Base-by-base conservation (phyloP, 2,113 vertebrate genomes). In the Tyto alba region DNA sequence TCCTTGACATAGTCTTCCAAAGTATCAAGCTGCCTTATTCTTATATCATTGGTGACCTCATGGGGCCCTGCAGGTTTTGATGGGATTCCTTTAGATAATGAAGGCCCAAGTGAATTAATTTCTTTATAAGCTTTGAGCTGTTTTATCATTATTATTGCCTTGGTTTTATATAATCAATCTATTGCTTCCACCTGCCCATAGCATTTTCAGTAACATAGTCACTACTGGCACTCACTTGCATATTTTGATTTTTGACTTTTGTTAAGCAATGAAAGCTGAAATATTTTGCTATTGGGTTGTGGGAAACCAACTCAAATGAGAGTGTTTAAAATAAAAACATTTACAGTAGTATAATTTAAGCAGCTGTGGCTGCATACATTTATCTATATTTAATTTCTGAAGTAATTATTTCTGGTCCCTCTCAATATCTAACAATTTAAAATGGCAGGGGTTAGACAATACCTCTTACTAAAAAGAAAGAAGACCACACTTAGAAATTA, bases 221-320 rank as follows among this genome's bases (percentile, higher is more conserved):
- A 34, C 18, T 72, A 22, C 40, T 60, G 40, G 9, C 18, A 66
- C 17, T 34, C 21, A 59, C 32, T 66, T 34, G 6, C 9, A 34
- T 60, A 21, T 55, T 72, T 57, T 64, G 11, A 47, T 57, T 81
- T 77, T 57, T 64, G 11, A 47, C 52, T 81, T 77, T 72, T 75
- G 53, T 71, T 48, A 43, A 76, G 16, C 34, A 48, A 76, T 29
- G 26, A 41, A 71, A 76, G 11, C 9, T 59, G 50, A 72, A 41
- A 21, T 25, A 2, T 66, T 81, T 86, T 75, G 8, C 21, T 52
- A 40, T 45, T 0, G 0, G 6, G 16, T 76, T 41, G 5, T 47
- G 12, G n/a, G 30, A 76, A 81, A 64, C 11, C 18, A 48, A 20
- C 23, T 15, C 19, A 68, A 67, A 48, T 48, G 22, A 89, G 13